Base-by-base conservation (phyloP, 2,888 invertebrate genomes). In the Brenthis ino region DNA sequence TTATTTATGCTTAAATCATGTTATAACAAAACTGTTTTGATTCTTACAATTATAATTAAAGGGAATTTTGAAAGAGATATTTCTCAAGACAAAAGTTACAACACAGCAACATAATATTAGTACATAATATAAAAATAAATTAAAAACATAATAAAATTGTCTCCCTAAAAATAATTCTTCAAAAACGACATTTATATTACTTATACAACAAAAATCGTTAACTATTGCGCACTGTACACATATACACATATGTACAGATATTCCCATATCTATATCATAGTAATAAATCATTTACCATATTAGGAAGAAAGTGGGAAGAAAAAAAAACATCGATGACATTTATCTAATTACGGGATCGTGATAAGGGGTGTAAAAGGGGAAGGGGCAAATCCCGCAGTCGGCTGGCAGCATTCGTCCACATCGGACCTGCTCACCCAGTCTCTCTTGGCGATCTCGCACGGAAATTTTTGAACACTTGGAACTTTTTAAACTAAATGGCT, bases 261-360 rank as follows among this genome's bases (percentile, higher is more conserved):
- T 13, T 20, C 11, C 5, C 24, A 28, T 8, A 56, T 33, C 8
- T 37, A 4, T 16, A 6, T 57, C 20, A 16, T 6, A 47, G 1
- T 51, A 24, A 47, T 8, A n/a, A 48, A 28, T 24, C 20, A 60
- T 60, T 3, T 1, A 48, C 11, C n/a, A n/a, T 24, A 12, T 83
- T 79, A 79, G 77, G 71, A 76, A 74, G 77, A 81, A 83, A 81
- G 75, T 75, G 84, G 78, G 80, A 81, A 80, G 76, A 82, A 55
- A 81, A 87, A 86, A 89, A 87, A 86, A 88, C 87, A 89, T 85
- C 86, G 86, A 87, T 90, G 90, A 90, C 91, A 91, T 90, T 91
- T 88, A 91, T 92, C 91, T 92, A 91, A 92, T 92, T 92, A 92
- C 84, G 86, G 85, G 80, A 87, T 88, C 88, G 88, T 86, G 91